Percentiles rank a stretch among this genome's conserved stretches.
Conservation (phyloP, 2,113 vertebrate genomes). For the Columba livia region DNA sequence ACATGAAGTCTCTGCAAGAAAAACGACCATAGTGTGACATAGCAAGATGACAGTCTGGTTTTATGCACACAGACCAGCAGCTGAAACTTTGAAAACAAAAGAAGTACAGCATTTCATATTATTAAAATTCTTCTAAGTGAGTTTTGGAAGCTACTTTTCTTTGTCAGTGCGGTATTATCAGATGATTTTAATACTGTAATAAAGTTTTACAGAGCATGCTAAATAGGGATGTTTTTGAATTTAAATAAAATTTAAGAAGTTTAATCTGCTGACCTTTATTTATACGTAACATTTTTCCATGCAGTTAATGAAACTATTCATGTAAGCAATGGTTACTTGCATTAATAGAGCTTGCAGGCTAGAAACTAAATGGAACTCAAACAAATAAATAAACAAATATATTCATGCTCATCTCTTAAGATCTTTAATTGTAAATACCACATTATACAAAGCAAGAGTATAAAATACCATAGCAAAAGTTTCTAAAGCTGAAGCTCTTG, state of each 20-base stretch:
- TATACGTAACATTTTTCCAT: conserved; percentile 11
- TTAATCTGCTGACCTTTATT: conserved; percentile 32
- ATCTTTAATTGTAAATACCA: conserved; percentile 15
- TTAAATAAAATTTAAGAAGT: conserved; percentile 15
- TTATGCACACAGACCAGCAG: not conserved
- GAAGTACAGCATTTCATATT: not conserved
- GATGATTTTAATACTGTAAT: conserved; percentile 1
- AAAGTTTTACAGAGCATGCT: conserved; percentile 17
- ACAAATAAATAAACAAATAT: conserved; percentile 29
- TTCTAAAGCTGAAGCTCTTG: not conserved
- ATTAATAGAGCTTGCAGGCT: not conserved
- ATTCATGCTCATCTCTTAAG: not conserved
- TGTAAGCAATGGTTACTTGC: not conserved
- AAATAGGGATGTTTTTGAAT: not conserved
- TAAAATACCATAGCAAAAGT: not conserved
- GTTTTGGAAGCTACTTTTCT: not conserved
- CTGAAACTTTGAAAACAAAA: conserved; percentile 16
- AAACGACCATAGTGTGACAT: not conserved
- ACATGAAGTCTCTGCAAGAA: not conserved
- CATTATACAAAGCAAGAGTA: not conserved
- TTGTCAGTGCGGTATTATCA: not conserved
- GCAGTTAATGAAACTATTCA: conserved; percentile 22
- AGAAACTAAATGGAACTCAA: conserved; percentile 37
- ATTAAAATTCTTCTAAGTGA: not conserved
- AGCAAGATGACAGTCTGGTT: not conserved